Base-by-base conservation (phyloP, 2,888 invertebrate genomes). In the Scelioninae gen. 1 region DNA sequence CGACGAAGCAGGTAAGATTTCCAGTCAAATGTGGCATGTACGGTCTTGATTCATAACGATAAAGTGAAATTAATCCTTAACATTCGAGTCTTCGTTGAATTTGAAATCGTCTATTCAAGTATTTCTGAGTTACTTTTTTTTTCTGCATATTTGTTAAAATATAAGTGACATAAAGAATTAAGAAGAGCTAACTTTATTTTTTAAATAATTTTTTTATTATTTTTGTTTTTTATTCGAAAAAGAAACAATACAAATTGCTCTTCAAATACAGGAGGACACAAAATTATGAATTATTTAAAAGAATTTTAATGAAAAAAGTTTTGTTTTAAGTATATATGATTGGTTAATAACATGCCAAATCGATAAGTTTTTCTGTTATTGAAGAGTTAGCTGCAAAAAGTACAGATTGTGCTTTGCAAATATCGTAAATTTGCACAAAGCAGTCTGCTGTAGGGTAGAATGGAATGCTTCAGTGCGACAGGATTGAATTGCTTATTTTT, bases 401-500 rank as follows among this genome's bases (percentile, higher is more conserved):
- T 87, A 89, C 88, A 88, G 90, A 91, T 89, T 65, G 88, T 88
- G 88, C 90, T 90, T 83, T 90, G 90, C 90, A 90, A 90, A 90
- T 90, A 84, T n/a, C n/a, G 79, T 74, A 84, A 85, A 86, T 90
- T 91, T 90, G 91, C 90, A 89, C 88, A 89, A 88, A 88, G 88
- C 88, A 88, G 88, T 91, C 89, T 90, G 88, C 86, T 88, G 89
- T 89, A 89, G 89, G 87, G 89, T 90, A 89, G 89, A 88, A 89
- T 89, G 88, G 89, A 88, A 88, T 90, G 89, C 85, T 88, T 87
- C 86, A 86, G 84, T 85, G 83, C 85, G 84, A 83, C 77, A 85
- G 80, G 63, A 88, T 87, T 88, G 91, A 91, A 92, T 90, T 91
- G 91, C 90, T 92, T 91, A 91, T 92, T 91, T 92, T 81, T 92